Evolutionary conservation across 2,113 vertebrate species (phyloP).

Genomic region (Semicossyphus pulcher): DNA sequence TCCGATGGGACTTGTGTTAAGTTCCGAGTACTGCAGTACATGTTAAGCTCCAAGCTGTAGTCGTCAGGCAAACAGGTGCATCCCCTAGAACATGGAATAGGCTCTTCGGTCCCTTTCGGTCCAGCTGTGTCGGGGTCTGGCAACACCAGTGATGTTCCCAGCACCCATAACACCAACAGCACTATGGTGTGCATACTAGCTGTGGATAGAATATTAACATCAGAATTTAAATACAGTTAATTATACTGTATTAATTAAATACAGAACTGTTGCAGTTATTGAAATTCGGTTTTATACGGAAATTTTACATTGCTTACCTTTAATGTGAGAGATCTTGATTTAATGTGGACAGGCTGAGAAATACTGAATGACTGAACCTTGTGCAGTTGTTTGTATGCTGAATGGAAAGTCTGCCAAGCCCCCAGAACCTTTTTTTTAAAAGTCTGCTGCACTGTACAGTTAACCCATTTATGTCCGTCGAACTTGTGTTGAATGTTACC

Average conservation of each 20-base stretch:
- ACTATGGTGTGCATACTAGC: constrained; percentile 77
- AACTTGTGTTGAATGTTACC: not conserved
- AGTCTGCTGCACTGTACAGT: constrained; percentile 54
- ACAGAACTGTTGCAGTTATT: not conserved
- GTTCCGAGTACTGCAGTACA: constrained; percentile 93
- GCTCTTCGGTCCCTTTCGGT: constrained; percentile 59
- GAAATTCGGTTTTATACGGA: not conserved
- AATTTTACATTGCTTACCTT: constrained; percentile 66
- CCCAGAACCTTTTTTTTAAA: constrained; percentile 42
- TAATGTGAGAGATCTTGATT: constrained; percentile 58
- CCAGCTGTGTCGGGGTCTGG: constrained; percentile 69
- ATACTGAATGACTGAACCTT: constrained; percentile 66
- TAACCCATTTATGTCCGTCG: constrained; percentile 80
- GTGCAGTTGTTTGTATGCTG: constrained; percentile 73
- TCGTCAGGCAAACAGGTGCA: constrained; percentile 90
- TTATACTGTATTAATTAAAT: not conserved
- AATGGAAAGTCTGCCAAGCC: constrained; percentile 66
- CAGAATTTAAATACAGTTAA: not conserved
- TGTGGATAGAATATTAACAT: constrained; percentile 37
- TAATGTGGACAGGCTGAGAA: constrained; percentile 47
- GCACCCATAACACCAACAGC: constrained; percentile 75
- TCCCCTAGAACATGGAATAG: constrained; percentile 83
- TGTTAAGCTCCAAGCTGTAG: constrained; percentile 87
- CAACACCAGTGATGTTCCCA: constrained; percentile 77
- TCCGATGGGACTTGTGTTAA: constrained; percentile 84